These are phyloP conservation scores for Oceanodroma tethys DNA, from an alignment of 2,113 vertebrate species.

Conservation along the genomic window DNA sequence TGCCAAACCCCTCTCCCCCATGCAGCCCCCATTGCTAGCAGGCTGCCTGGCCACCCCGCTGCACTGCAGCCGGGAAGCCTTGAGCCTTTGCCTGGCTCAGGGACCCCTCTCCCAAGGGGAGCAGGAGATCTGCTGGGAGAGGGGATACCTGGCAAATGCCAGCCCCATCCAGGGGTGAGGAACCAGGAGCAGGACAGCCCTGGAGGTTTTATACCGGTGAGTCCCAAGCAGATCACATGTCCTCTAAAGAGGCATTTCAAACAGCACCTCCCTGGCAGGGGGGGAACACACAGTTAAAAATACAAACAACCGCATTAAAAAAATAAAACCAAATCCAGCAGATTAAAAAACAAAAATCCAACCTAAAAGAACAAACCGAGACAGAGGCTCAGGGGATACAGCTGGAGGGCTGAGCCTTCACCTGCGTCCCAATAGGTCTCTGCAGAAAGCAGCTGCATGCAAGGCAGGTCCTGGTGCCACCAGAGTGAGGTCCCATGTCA, in stretches of 20 bases:
- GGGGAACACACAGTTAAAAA: background rate
- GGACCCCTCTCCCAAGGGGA: background rate
- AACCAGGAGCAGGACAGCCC: background rate
- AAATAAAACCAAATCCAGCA: conserved; percentile 35
- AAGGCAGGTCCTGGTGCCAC: background rate
- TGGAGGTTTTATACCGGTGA: background rate
- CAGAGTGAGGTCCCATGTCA: background rate
- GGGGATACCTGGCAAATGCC: background rate
- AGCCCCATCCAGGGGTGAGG: background rate
- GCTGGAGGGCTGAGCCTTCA: background rate
- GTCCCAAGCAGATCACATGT: background rate
- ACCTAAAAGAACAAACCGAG: background rate
- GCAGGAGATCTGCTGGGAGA: background rate
- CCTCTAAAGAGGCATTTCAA: background rate
- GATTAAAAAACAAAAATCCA: background rate
- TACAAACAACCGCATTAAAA: background rate
- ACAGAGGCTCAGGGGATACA: background rate
- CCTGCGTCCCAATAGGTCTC: background rate
- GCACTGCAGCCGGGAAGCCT: fast-evolving
- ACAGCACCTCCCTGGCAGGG: background rate
- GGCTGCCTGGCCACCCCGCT: background rate
- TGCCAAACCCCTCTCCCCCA: background rate
- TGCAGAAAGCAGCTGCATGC: background rate
- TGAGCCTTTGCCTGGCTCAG: background rate
- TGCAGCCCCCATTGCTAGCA: background rate